Evolutionary conservation across 53 echinoderm and acorn worm genomes (phyloP).

Genomic region (Crossaster papposus): DNA sequence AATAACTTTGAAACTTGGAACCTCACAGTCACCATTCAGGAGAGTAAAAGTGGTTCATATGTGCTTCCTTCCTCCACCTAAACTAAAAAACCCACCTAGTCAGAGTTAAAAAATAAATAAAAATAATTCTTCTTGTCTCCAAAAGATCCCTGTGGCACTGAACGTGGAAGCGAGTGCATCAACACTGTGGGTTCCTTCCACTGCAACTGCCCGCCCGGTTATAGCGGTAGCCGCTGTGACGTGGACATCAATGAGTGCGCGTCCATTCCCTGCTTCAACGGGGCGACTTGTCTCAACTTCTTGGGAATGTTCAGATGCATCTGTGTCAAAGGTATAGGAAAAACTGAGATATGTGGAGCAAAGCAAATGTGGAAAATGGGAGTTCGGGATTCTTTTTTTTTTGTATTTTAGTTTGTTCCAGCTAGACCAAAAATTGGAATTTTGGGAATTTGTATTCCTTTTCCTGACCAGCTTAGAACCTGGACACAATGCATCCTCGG

Average conservation of each 20-base stretch:
- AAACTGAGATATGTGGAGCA: background rate
- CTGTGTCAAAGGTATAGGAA: constrained; percentile 69
- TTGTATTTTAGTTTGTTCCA: too few species aligned
- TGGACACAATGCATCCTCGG: too few species aligned
- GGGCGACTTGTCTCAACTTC: constrained; percentile 67
- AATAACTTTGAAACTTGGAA: too few species aligned
- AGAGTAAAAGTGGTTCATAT: too few species aligned
- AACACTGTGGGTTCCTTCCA: constrained; percentile 65
- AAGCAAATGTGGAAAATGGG: too few species aligned
- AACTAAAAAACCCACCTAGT: background rate
- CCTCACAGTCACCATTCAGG: too few species aligned
- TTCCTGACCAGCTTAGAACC: too few species aligned
- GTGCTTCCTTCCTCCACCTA: too few species aligned
- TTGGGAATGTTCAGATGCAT: constrained; percentile 36
- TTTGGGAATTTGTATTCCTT: too few species aligned
- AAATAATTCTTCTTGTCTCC: too few species aligned
- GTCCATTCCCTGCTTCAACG: constrained; percentile 65
- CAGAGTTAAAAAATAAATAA: background rate
- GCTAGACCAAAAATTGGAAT: too few species aligned
- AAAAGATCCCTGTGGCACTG: constrained; percentile 65
- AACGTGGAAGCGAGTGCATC: constrained; percentile 46
- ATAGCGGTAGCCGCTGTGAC: constrained; percentile 72
- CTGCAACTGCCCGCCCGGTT: constrained; percentile 72
- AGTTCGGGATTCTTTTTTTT: too few species aligned
- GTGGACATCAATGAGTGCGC: constrained; percentile 75